These are phyloP conservation scores for Notechis scutatus DNA, from an alignment of 2,113 vertebrate genomes.

Conservation along the genomic window DNA sequence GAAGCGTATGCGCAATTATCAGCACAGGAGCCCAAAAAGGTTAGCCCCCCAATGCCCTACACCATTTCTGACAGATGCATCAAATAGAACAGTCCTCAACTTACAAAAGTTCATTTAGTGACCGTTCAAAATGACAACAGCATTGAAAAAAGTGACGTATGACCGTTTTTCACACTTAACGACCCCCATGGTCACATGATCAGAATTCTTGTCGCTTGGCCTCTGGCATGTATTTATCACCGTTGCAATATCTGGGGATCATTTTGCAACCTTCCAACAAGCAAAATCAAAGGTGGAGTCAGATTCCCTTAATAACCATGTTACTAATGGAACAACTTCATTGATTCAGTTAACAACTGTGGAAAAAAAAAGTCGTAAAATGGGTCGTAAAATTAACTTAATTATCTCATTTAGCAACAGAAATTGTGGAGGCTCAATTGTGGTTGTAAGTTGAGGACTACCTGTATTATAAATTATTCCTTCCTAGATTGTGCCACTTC, in stretches of 20 bases:
- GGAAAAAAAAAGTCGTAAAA: background rate
- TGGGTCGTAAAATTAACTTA: background rate
- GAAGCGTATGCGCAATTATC: too few relatives aligned
- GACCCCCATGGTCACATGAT: background rate
- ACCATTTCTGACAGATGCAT: too few relatives aligned
- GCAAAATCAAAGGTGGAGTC: background rate
- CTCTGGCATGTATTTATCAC: background rate
- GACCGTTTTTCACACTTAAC: background rate
- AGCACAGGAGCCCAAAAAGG: too few relatives aligned
- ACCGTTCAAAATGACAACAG: background rate
- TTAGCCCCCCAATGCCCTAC: too few relatives aligned
- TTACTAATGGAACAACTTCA: background rate
- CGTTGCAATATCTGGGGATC: background rate
- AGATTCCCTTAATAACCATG: background rate
- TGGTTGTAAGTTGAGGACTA: background rate
- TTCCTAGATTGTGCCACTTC: background rate
- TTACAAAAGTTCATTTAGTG: background rate
- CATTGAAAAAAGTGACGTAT: background rate
- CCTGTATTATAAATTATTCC: background rate
- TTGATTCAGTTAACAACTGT: background rate
- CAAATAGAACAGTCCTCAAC: background rate
- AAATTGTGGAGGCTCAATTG: background rate
- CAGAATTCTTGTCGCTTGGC: background rate
- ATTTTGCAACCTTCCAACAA: background rate
- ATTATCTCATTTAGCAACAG: background rate